These are phyloP conservation scores for Tenthredo amoena DNA, from an alignment of 2,888 invertebrate genomes.

Conservation along the genomic window DNA sequence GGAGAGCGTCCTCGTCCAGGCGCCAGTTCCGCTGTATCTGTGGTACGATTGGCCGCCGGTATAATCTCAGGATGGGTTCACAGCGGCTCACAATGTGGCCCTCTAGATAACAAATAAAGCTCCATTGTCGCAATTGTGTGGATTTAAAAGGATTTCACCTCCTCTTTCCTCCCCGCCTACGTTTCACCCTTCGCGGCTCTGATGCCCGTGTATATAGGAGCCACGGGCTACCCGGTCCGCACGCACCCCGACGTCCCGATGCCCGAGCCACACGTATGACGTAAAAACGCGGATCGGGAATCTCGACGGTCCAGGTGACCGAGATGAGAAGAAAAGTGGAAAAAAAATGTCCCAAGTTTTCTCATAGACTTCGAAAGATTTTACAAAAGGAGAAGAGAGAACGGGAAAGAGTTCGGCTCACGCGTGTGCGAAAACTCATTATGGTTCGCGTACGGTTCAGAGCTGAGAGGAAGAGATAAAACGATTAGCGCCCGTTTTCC, in stretches of 20 bases:
- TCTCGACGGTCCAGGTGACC: not conserved
- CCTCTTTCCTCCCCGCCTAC: conserved; percentile 63
- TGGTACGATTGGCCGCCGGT: conserved; percentile 75
- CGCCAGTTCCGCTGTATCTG: conserved; percentile 73
- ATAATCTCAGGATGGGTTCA: conserved; percentile 78
- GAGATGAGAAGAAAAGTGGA: not conserved
- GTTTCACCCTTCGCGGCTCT: conserved; percentile 53
- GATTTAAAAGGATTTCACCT: conserved; percentile 78
- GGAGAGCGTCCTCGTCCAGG: conserved; percentile 59
- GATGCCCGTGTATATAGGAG: conserved; percentile 28
- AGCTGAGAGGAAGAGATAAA: conserved; percentile 44
- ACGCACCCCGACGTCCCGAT: not conserved
- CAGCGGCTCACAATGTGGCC: conserved; percentile 78
- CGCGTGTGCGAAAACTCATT: not conserved
- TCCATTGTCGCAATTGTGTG: conserved; percentile 79
- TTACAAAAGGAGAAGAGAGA: too few species aligned
- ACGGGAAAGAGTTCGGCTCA: too few species aligned
- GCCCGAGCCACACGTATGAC: not conserved
- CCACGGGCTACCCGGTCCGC: not conserved
- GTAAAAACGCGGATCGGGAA: not conserved
- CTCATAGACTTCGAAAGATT: too few species aligned
- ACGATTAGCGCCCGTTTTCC: conserved; percentile 33
- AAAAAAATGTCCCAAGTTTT: not conserved
- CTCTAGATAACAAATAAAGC: conserved; percentile 79
- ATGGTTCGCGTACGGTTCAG: not conserved